Evolutionary conservation across 2,797 vertebrate species (phyloP), one percentile per base, ranked within the genome.

Genomic region (Rachycentron canadum): DNA sequence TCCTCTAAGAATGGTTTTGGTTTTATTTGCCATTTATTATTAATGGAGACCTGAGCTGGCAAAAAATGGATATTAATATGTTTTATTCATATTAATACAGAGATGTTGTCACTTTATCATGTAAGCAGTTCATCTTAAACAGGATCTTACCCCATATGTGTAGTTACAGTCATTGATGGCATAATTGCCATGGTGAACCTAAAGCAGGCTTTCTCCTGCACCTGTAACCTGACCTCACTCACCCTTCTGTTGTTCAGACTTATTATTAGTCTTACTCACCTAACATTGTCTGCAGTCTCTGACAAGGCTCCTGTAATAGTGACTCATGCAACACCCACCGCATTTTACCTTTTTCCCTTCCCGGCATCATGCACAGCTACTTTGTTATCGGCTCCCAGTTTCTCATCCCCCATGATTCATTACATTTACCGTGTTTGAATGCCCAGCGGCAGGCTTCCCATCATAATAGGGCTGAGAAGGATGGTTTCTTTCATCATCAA

Each of bases 251-350:
- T 83, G 52, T 74, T 78, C 73, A 70, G 81, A 60, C 81, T 77
- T 88, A 70, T 87, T 86, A 81, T 89, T 79, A 83, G 76, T 81
- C 79, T 87, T 88, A 75, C 73, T 90, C 85, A 86, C 64, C 73
- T 70, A 36, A 78, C 82, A 50, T 56, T 16, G 77, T 84, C 78
- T 82, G 50, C 49, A 76, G 69, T 79, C 81, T 68, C 64, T 82
- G 84, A 89, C 85, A 80, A 21, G 55, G 57, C 83, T 82, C 75
- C 68, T 26, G 80, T 88, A 81, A 85, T 59, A 57, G 56, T 93
- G 90, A 93, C 88, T 93, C 91, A 92, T n/a, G 40, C 52, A 85
- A 83, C 83, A 75, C 73, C 84, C 79, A 79, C 83, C 57, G 19
- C 3, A 28, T 86, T 74, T 78, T 67, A 65, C 63, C 67, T 73